Conservation (phyloP, 1,140 invertebrate species). For the Cydia strobilella region DNA sequence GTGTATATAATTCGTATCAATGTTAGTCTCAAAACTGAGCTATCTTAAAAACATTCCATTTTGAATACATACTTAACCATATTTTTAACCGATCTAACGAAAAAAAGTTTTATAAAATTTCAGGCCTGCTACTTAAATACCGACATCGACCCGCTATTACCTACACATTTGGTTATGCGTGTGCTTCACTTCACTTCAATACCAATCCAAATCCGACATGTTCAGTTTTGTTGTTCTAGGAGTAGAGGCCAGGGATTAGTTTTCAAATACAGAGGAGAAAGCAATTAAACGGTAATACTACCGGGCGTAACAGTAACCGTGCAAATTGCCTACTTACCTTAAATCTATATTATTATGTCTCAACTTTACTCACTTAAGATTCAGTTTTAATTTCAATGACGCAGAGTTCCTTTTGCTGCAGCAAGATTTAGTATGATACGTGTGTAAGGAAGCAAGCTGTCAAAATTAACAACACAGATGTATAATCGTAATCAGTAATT, state of each 20-base stretch:
- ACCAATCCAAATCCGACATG: no score
- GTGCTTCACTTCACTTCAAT: no score
- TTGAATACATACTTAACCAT: no score
- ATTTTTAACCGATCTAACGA: no score
- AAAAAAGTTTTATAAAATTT: no score
- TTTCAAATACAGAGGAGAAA: background rate
- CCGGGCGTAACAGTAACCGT: background rate
- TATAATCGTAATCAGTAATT: background rate
- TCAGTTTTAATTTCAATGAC: background rate
- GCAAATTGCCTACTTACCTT: background rate
- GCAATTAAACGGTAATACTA: conserved; percentile 19
- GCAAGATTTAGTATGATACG: background rate
- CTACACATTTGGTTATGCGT: no score
- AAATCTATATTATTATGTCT: background rate
- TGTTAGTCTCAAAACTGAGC: no score
- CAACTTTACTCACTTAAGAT: background rate
- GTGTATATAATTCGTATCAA: no score
- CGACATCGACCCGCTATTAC: no score
- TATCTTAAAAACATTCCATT: no score
- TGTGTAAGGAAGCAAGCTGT: background rate
- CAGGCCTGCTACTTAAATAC: no score
- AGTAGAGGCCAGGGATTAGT: background rate
- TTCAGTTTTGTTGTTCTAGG: background rate
- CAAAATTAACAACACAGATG: background rate
- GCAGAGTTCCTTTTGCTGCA: background rate